phyloP scores from a whole-genome alignment of 2,113 vertebrate genomes.

The Ciconia stormi region DNA sequence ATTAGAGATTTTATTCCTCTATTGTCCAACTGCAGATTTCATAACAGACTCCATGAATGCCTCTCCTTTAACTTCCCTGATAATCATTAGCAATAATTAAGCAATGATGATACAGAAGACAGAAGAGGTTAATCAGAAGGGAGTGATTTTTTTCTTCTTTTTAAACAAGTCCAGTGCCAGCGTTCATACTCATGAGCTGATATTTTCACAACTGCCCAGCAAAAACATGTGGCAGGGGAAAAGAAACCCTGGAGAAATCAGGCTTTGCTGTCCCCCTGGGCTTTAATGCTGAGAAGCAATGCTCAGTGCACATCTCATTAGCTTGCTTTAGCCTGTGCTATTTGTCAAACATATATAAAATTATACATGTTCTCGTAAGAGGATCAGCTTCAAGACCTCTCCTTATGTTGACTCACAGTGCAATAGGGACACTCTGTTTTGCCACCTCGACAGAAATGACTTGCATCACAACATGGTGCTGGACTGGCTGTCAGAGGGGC shows the following conservation, averaged over 20 bases:
- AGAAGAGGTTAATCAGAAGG: not conserved
- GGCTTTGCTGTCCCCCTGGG: not conserved
- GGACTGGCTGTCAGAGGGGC: not conserved
- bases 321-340: not conserved
- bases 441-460: not conserved
- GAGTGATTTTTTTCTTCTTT: not conserved
- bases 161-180: not conserved
- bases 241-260: not conserved
- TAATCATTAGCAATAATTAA: conserved; percentile 8
- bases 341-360: no score
- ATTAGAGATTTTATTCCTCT: conserved; percentile 1
- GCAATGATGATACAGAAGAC: not conserved
- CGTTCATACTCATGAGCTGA: not conserved
- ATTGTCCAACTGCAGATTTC: conserved; percentile 23
- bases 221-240: not conserved
- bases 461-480: not conserved
- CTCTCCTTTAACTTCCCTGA: not conserved
- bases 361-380: not conserved
- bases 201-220: not conserved
- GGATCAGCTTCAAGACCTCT: not conserved
- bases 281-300: not conserved
- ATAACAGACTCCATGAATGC: not conserved
- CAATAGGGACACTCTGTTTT: not conserved
- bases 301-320: not conserved
- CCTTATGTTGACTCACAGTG: not conserved